Base-by-base conservation (phyloP, 2,113 vertebrate species). In the Puffinus mauretanicus region DNA sequence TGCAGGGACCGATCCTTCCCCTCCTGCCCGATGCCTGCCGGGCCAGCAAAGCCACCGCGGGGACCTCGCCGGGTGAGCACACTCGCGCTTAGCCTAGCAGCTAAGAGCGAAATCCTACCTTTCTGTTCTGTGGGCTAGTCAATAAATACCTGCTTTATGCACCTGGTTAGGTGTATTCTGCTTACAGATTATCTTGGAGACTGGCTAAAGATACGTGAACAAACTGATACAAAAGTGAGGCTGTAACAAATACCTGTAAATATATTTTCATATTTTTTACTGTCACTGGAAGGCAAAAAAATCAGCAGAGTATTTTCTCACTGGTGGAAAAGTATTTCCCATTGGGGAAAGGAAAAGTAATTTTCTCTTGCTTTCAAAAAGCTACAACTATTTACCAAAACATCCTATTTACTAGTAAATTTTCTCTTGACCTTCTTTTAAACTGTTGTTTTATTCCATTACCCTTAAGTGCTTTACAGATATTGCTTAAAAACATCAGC, bases 11-110 rank as follows among this genome's bases (percentile, higher is more conserved):
- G 67, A 51, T 7, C 10, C 64, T 54, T 79, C 21, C 60, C 46
- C 54, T 73, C 60, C 47, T 9, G 46, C 49, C 44, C 1, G 0
- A 16, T 0, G 2, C 40, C 36, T n/a, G 34, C 80, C 42, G 13
- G 65, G 81, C 42, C 72, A 44, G 32, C 40, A 84, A 52, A 84
- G n/a, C n/a, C 60, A 16, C 55, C 7, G 0, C 11, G 1, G 44
- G 27, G 18, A 29, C 40, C 66, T 21, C 49, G 57, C 88, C 72
- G 70, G 75, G 27, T 10, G 49, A 90, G 49, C 16, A 2, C 8
- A 6, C 21, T 42, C 8, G 4, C 10, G 40, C 44, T 57, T 36
- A 47, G 47, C 73, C 55, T 42, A 21, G 54, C 0, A 6, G 54
- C 40, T 86, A 9, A 38, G 36, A 38, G 5, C 40, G 30, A 88